Evolutionary conservation across 2,888 invertebrate genomes (phyloP).

Genomic region (Synanthedon myopaeformis): DNA sequence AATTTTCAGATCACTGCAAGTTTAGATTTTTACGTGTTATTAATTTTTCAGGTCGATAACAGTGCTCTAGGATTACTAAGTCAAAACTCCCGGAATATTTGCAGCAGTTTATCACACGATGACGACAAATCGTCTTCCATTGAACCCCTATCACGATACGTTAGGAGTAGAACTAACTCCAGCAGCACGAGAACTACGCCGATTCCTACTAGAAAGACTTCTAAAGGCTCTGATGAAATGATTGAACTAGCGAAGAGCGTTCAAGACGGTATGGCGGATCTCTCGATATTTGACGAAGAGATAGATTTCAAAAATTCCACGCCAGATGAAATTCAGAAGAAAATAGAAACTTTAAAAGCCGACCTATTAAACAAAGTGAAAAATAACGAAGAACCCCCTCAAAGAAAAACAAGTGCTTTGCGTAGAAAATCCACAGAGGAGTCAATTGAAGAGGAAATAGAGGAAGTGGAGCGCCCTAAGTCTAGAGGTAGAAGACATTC

Average conservation of each 20-base stretch:
- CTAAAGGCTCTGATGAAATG: constrained; percentile 52
- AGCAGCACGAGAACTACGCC: constrained; percentile 39
- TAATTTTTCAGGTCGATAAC: constrained; percentile 12
- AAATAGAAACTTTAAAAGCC: constrained; percentile 47
- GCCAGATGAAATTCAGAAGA: constrained; percentile 41
- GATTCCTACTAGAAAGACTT: constrained; percentile 35
- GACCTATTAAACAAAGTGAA: constrained; percentile 56
- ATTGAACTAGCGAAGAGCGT: constrained; percentile 66
- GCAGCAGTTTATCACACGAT: constrained; percentile 50
- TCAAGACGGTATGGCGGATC: constrained; percentile 67
- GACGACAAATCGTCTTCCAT: constrained; percentile 48
- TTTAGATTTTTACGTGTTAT: neutral
- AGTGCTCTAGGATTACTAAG: constrained; percentile 40
- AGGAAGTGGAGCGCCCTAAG: constrained; percentile 37
- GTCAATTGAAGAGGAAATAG: constrained; percentile 45
- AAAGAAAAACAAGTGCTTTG: constrained; percentile 40
- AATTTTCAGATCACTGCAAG: too few relatives aligned
- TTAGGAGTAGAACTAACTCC: constrained; percentile 37
- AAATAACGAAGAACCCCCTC: constrained; percentile 30
- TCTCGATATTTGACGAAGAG: constrained; percentile 47
- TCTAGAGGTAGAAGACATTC: constrained; percentile 50
- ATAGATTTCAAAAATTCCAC: constrained; percentile 23
- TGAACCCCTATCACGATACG: constrained; percentile 44
- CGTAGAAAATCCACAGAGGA: constrained; percentile 44
- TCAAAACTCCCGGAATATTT: constrained; percentile 47